Conservation (phyloP, 2,113 vertebrate genomes). For the Xiphorhynchus elegans region DNA sequence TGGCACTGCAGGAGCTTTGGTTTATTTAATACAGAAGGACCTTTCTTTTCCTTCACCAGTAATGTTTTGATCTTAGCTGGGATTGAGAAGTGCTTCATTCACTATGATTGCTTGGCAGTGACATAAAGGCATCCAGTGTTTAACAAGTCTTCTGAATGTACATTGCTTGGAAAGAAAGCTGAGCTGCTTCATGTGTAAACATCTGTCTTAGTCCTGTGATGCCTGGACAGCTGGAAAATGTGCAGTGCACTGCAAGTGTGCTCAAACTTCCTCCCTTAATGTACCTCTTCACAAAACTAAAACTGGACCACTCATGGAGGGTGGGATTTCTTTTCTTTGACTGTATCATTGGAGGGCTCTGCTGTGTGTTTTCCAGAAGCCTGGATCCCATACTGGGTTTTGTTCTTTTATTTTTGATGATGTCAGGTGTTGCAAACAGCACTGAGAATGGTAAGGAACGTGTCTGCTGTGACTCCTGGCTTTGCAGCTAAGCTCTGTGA, state of each 20-base stretch:
- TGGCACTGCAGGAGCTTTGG: background rate
- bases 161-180: slow-evolving; percentile 13
- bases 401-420: background rate
- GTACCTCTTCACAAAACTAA: background rate
- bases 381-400: background rate
- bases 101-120: slow-evolving; percentile 9
- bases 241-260: background rate
- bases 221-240: background rate
- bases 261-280: background rate
- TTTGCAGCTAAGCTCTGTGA: background rate
- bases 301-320: background rate
- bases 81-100: slow-evolving; percentile 32
- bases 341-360: background rate
- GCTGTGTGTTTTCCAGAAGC: background rate
- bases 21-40: slow-evolving; percentile 53
- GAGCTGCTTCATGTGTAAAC: slow-evolving; percentile 10
- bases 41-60: slow-evolving; percentile 32
- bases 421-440: background rate
- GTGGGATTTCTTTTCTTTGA: background rate
- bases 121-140: slow-evolving; percentile 51
- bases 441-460: background rate
- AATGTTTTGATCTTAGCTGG: slow-evolving; percentile 49
- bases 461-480: background rate
- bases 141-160: slow-evolving; percentile 29
- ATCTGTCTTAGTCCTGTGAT: background rate